These are phyloP conservation scores for Ciconia boyciana DNA, from an alignment of 2,113 vertebrate species.

Conservation along the genomic window DNA sequence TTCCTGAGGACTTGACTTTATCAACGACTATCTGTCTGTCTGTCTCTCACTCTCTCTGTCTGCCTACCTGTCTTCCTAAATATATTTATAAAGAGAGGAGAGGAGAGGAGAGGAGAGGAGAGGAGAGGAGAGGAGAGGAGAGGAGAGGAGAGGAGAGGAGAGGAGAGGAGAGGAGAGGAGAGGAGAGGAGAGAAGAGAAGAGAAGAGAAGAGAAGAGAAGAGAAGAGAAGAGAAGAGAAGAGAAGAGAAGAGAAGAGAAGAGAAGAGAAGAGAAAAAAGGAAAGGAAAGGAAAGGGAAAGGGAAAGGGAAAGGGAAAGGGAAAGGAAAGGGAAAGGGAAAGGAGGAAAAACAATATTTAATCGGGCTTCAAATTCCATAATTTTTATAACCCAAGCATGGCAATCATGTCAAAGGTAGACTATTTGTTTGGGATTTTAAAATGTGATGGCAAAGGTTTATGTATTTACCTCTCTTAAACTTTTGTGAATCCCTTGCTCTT, in stretches of 20 bases:
- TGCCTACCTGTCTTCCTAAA: not conserved
- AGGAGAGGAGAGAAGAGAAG: too few species aligned
- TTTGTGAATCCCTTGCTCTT: not conserved
- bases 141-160: too few species aligned
- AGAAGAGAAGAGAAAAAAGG: too few species aligned
- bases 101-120: too few species aligned
- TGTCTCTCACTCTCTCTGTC: not conserved
- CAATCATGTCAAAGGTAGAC: not conserved
- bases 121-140: too few species aligned
- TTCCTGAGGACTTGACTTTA: not conserved
- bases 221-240: too few species aligned
- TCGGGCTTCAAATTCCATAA: not conserved
- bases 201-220: not conserved
- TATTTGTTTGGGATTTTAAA: not conserved
- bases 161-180: too few species aligned
- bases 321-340: too few species aligned
- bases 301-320: too few species aligned
- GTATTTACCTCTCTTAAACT: not conserved
- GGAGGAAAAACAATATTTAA: not conserved
- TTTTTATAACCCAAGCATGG: not conserved
- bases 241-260: too few species aligned
- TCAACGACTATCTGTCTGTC: not conserved
- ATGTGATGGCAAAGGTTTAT: not conserved
- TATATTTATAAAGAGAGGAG: too few species aligned
- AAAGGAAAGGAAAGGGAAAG: too few species aligned